Conservation (phyloP, 2,888 invertebrate genomes). For the Emesis furor region DNA sequence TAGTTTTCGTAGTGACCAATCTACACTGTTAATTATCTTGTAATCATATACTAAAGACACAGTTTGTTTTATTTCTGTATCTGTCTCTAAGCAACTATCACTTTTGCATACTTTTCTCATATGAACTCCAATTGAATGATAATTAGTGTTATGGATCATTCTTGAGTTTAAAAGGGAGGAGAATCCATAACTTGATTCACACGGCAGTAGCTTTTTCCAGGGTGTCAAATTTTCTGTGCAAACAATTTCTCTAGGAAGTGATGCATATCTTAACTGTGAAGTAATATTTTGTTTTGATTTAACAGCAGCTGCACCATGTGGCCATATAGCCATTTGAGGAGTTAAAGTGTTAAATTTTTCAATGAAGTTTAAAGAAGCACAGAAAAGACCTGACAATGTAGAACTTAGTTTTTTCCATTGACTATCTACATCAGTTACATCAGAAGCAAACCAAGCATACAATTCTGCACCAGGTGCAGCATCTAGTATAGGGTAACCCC, state of each 20-base stretch:
- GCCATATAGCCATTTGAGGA: slow-evolving; percentile 96
- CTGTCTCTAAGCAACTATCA: slow-evolving; percentile 91
- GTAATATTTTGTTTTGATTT: slow-evolving; percentile 88
- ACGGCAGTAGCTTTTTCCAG: slow-evolving; percentile 99
- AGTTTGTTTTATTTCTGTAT: slow-evolving; percentile 96
- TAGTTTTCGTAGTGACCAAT: slow-evolving; percentile 97
- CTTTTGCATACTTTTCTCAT: slow-evolving; percentile 95
- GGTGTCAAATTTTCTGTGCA: slow-evolving; percentile 99
- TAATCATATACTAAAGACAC: slow-evolving; percentile 97
- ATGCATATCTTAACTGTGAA: slow-evolving; percentile 95
- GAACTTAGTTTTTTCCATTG: slow-evolving; percentile 98
- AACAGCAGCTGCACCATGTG: slow-evolving; percentile 93
- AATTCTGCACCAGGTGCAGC: slow-evolving; percentile 98
- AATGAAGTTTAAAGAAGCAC: slow-evolving; percentile 99
- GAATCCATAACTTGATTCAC: slow-evolving; percentile 97
- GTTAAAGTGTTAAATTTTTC: slow-evolving; percentile 96
- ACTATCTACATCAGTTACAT: slow-evolving; percentile 94
- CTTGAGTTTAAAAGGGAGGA: slow-evolving; percentile 97
- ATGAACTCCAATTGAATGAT: slow-evolving; percentile 97
- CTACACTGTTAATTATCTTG: slow-evolving; percentile 93
- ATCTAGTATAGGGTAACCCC: slow-evolving; percentile 98
- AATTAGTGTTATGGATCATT: slow-evolving; percentile 97
- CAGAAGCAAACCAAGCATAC: slow-evolving; percentile 97
- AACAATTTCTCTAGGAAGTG: slow-evolving; percentile 98
- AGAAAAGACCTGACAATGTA: slow-evolving; percentile 98